These are phyloP conservation scores for Mercenaria mercenaria DNA, from an alignment of 1,140 invertebrate species.

Conservation along the genomic window DNA sequence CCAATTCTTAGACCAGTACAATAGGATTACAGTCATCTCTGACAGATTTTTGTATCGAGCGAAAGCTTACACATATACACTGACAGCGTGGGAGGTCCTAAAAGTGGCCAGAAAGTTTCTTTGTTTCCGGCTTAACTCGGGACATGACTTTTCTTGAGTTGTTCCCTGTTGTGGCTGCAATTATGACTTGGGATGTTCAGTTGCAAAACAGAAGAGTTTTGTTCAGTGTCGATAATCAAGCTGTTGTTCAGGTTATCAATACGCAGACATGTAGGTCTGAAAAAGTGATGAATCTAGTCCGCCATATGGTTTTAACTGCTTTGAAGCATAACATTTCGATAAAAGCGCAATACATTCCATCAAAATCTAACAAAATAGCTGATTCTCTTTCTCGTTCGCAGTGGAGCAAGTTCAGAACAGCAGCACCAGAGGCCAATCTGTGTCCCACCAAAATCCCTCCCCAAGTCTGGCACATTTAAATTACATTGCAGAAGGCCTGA, in stretches of 20 bases:
- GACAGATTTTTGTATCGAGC: too few relatives aligned
- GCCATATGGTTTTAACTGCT: neutral
- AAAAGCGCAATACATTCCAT: too few relatives aligned
- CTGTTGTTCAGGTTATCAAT: neutral
- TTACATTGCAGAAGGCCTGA: neutral
- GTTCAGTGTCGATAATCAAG: neutral
- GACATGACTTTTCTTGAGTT: too few relatives aligned
- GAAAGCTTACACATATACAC: too few relatives aligned
- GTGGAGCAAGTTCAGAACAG: constrained; percentile 21
- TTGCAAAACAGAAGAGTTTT: too few relatives aligned
- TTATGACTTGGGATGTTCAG: neutral
- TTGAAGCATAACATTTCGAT: neutral
- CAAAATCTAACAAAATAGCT: constrained; percentile 29
- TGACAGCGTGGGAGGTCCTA: too few relatives aligned
- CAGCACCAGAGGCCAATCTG: constrained; percentile 28
- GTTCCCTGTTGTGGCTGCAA: too few relatives aligned
- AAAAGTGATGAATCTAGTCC: constrained; percentile 9
- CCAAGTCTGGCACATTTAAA: constrained; percentile 30
- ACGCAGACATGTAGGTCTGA: neutral
- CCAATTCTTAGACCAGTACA: too few relatives aligned
- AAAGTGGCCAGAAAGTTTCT: too few relatives aligned
- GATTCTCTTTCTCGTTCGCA: constrained; percentile 34
- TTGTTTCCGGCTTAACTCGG: too few relatives aligned
- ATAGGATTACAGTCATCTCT: too few relatives aligned
- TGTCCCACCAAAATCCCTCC: neutral